Evolutionary conservation across 2,888 invertebrate genomes (phyloP), one percentile per base, ranked within the genome.

Genomic region (Campaea margaritaria): DNA sequence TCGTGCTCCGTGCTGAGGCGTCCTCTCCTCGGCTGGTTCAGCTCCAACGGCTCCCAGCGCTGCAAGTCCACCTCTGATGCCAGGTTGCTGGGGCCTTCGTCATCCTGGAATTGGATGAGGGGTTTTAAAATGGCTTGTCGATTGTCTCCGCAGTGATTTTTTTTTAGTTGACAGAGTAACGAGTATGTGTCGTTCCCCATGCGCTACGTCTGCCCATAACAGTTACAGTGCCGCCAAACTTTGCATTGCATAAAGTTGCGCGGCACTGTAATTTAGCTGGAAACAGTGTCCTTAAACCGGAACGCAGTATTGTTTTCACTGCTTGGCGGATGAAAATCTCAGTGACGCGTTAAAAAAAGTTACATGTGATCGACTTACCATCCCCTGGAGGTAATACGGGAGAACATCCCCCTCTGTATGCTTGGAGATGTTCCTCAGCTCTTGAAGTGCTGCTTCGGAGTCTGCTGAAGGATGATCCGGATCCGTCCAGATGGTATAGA

Each of bases 401-500:
- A 90, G 74, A 0, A 91, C 83, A 11, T 88, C 90, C 0, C 91
- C 91, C 54, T 90, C 91, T 0, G 91, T 91, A 45, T 90, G 86
- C 0, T 76, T 72, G 13, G 89, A 88, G 1, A 91, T 78, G 50
- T 88, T 91, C 58, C 79, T 84, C 57, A 88, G 61, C 16, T 84
- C 90, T 47, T 83, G 86, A 0, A 88, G 77, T 0, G 81, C 82
- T 13, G 70, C 64, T 44, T 89, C 87, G 0, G 88, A 86, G 0
- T 86, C 86, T 0, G 68, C 50, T 0, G 87, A 79, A 0, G 87
- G 85, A 48, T 87, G 77, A 14, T 70, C 70, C 0, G 89, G 88
- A 39, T 89, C 86, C 0, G 90, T 91, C 89, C 91, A 91, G 44
- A 93, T 85, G 7, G 91, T 91, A 76, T 90, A 93, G 0, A 93